Evolutionary conservation across 2,797 vertebrate species (phyloP).

Genomic region (Protonibea diacanthus): DNA sequence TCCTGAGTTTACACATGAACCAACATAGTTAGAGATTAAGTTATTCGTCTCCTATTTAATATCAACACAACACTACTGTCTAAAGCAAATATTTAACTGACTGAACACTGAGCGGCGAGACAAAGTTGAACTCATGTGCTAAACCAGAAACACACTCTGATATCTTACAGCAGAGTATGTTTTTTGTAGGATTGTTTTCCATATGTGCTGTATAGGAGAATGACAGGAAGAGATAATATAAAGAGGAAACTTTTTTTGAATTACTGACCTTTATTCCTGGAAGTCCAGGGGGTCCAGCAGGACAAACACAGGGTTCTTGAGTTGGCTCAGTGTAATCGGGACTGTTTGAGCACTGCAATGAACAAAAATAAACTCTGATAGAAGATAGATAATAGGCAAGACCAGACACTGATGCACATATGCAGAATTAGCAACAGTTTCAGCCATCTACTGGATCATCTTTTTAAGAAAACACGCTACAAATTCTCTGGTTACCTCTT

Average conservation of each 20-base stretch:
- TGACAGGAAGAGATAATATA: neutral
- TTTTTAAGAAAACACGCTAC: neutral
- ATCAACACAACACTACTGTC: slow-evolving; percentile 20
- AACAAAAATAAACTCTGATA: slow-evolving; percentile 25
- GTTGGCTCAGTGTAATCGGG: slow-evolving; percentile 91
- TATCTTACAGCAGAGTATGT: neutral
- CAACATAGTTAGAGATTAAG: slow-evolving; percentile 11
- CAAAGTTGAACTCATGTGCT: neutral
- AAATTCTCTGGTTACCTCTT: neutral
- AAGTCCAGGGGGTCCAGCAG: slow-evolving; percentile 91
- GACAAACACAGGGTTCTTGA: slow-evolving; percentile 91
- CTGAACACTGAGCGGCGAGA: slow-evolving; percentile 1
- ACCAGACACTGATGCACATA: neutral
- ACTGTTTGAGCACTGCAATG: slow-evolving; percentile 90
- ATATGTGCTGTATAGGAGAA: neutral
- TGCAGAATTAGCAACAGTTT: neutral
- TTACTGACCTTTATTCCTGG: slow-evolving; percentile 90
- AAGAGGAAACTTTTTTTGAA: neutral
- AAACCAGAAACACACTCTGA: slow-evolving; percentile 2
- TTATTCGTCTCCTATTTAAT: slow-evolving; percentile 25
- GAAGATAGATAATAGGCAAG: neutral
- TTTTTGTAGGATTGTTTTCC: neutral
- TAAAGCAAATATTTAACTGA: slow-evolving; percentile 56
- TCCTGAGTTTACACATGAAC: slow-evolving; percentile 40
- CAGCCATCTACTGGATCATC: too few relatives aligned